These are phyloP conservation scores for Lathronympha strigana DNA, from an alignment of 2,888 invertebrate genomes.

Conservation along the genomic window DNA sequence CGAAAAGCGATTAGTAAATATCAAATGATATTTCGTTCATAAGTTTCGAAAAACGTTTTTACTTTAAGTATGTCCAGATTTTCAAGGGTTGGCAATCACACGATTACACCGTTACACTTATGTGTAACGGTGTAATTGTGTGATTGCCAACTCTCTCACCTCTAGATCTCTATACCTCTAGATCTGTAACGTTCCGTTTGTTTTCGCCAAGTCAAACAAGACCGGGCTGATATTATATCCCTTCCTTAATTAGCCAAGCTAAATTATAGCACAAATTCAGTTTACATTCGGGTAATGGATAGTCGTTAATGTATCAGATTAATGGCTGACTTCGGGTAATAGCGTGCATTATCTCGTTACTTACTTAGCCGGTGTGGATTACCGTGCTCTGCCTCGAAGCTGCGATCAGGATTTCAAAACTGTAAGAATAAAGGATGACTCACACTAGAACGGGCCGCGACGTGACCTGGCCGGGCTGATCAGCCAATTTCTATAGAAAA, in stretches of 20 bases:
- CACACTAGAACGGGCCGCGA: no score
- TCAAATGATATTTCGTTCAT: no score
- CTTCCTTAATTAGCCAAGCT: slow-evolving; percentile 1
- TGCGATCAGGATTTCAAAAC: background rate
- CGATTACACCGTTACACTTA: no score
- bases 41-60: no score
- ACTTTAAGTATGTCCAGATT: no score
- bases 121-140: no score
- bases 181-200: background rate
- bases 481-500: no score
- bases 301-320: slow-evolving; percentile 18
- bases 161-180: background rate
- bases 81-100: no score
- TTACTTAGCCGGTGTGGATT: slow-evolving; percentile 18
- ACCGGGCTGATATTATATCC: background rate
- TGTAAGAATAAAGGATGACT: no score
- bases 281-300: slow-evolving; percentile 20
- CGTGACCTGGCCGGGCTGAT: no score
- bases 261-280: background rate
- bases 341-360: slow-evolving; percentile 22
- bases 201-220: background rate
- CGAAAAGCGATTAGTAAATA: no score
- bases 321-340: slow-evolving; percentile 18
- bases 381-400: slow-evolving; percentile 4
- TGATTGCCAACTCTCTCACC: no score